phyloP scores from a whole-genome alignment of 1,140 invertebrate genomes.

The Bradysia coprophila region DNA sequence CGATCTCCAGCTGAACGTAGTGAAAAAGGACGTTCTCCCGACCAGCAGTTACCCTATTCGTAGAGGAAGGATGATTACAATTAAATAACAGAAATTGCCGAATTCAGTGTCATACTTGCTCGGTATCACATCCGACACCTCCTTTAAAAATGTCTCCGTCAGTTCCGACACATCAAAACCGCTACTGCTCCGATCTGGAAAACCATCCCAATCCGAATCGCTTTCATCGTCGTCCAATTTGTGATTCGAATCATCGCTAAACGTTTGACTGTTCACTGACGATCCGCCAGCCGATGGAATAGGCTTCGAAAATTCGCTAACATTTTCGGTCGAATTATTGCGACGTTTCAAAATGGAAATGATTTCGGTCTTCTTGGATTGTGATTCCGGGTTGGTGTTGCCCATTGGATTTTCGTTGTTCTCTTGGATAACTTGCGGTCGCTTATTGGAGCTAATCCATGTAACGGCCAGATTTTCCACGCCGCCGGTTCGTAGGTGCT shows the following conservation, averaged over 20 bases:
- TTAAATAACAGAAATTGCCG: too few species aligned
- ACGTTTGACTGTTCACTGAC: slow-evolving; percentile 20
- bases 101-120: too few species aligned
- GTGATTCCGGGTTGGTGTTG: too few species aligned
- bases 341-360: slow-evolving; percentile 35
- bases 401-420: not conserved
- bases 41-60: slow-evolving; percentile 35
- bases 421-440: slow-evolving; percentile 15
- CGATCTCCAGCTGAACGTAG: slow-evolving; percentile 43
- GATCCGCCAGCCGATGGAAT: slow-evolving; percentile 4
- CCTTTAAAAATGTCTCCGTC: slow-evolving; percentile 46
- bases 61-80: slow-evolving; percentile 6
- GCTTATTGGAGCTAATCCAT: slow-evolving; percentile 35
- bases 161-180: slow-evolving; percentile 47
- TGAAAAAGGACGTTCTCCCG: slow-evolving; percentile 45
- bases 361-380: slow-evolving; percentile 22
- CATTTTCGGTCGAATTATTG: slow-evolving; percentile 31
- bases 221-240: slow-evolving; percentile 17
- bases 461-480: slow-evolving; percentile 36
- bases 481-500: slow-evolving; percentile 43
- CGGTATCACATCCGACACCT: slow-evolving; percentile 44
- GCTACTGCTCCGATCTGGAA: slow-evolving; percentile 32
- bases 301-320: slow-evolving; percentile 4
- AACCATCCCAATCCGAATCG: slow-evolving; percentile 37
- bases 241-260: slow-evolving; percentile 15